Evolutionary conservation across 2,888 invertebrate species (phyloP).

Genomic region (Osmoderma eremita): DNA sequence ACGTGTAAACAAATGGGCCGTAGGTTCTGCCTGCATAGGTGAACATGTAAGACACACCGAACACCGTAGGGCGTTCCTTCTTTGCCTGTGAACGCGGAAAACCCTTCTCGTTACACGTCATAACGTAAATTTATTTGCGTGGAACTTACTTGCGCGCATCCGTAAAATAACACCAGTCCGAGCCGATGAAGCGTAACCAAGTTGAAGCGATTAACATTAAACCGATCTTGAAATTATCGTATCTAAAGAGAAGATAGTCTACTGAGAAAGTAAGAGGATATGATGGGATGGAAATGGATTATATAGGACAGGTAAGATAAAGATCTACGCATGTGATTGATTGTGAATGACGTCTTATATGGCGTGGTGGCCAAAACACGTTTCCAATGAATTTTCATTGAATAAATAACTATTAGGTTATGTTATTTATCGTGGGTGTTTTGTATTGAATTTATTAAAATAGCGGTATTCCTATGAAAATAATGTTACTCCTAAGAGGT

Average conservation of each 20-base stretch:
- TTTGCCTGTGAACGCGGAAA: constrained; percentile 11
- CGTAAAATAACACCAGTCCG: constrained; percentile 17
- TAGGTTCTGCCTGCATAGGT: background rate
- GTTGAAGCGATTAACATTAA: constrained; percentile 25
- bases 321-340: too few species aligned
- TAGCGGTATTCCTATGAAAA: too few species aligned
- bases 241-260: background rate
- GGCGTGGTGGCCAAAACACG: too few species aligned
- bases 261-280: background rate
- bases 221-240: constrained; percentile 23
- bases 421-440: too few species aligned
- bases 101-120: constrained; percentile 17
- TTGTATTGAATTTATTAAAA: too few species aligned
- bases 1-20: constrained; percentile 3
- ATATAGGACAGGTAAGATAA: too few species aligned
- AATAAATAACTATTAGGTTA: too few species aligned
- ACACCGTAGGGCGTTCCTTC: background rate
- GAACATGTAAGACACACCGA: background rate
- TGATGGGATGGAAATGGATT: too few species aligned
- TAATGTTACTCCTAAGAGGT: too few species aligned
- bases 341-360: too few species aligned
- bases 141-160: constrained; percentile 17
- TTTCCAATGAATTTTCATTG: too few species aligned
- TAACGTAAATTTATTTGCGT: constrained; percentile 27
- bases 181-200: constrained; percentile 17